phyloP scores from a whole-genome alignment of 2,888 invertebrate species.

The Luperina nickerlii region DNA sequence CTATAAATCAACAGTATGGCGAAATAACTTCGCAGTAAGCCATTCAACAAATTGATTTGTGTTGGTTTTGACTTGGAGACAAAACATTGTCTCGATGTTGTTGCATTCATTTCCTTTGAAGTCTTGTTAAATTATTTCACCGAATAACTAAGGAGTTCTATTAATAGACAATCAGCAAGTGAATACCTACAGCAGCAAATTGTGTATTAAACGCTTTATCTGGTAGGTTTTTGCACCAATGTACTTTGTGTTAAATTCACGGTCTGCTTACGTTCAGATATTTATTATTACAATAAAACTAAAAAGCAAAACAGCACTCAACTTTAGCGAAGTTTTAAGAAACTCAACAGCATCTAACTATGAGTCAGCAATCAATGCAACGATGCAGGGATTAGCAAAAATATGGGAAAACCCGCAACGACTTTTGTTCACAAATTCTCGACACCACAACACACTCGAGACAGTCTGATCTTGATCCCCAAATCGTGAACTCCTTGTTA shows the following conservation, averaged over 20 bases:
- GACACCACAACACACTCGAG: not conserved
- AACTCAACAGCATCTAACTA: not conserved
- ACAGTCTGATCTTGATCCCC: not conserved
- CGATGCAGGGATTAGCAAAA: not conserved
- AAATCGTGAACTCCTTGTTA: slow-evolving; percentile 10
- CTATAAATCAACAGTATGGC: slow-evolving; percentile 54
- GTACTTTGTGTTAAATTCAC: slow-evolving; percentile 14
- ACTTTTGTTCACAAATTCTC: not conserved
- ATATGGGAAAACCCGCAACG: not conserved
- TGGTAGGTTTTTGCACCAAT: slow-evolving; percentile 11
- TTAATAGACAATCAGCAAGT: slow-evolving; percentile 13
- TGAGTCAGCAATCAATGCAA: not conserved
- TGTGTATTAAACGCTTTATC: not conserved
- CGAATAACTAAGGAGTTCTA: slow-evolving; percentile 32
- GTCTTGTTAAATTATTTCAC: slow-evolving; percentile 33
- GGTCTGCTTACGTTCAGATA: slow-evolving; percentile 14
- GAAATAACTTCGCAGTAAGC: slow-evolving; percentile 57
- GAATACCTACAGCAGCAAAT: not conserved
- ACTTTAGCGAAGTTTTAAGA: not conserved
- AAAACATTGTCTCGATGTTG: slow-evolving; percentile 54
- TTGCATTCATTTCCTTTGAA: slow-evolving; percentile 48
- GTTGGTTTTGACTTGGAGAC: slow-evolving; percentile 54
- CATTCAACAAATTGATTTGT: slow-evolving; percentile 62
- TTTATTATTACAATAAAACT: not conserved
- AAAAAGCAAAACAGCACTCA: not conserved